A percentile compares a stretch with the other conserved stretches of the same genome.
phyloP scores from a whole-genome alignment of 2,113 vertebrate genomes.

The Chloropsis cyanopogon region DNA sequence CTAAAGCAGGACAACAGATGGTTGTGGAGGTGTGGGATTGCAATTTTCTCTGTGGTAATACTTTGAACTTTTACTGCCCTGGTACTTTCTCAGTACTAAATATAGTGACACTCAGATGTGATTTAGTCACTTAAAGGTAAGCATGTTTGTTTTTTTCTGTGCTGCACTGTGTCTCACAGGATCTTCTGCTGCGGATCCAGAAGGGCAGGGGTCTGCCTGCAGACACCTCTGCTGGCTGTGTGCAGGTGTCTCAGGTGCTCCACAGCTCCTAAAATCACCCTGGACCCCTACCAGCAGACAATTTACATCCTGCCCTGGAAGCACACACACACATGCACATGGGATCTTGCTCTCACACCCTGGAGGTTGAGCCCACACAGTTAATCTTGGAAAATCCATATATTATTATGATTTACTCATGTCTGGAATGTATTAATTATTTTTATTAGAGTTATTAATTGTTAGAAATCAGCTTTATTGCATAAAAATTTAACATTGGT shows the following conservation, averaged over 20 bases:
- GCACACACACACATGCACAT: accelerated
- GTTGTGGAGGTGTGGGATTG: background rate
- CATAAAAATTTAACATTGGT: background rate
- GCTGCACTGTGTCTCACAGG: background rate
- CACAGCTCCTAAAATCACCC: background rate
- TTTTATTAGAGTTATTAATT: background rate
- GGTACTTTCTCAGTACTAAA: background rate
- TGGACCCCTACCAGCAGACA: background rate
- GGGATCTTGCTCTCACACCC: background rate
- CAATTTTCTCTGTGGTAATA: background rate
- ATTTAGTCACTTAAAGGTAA: background rate
- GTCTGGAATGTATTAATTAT: background rate
- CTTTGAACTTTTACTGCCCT: background rate
- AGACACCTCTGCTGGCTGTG: background rate
- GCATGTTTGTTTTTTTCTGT: background rate
- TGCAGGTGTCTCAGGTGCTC: background rate
- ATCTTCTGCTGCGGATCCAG: background rate
- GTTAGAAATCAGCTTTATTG: background rate
- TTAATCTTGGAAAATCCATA: background rate
- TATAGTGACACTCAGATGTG: background rate
- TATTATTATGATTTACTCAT: background rate
- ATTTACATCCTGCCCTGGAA: background rate
- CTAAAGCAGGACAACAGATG: background rate
- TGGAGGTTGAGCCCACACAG: background rate
- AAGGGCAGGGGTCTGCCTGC: background rate